These are phyloP conservation scores for Parascotia fuliginaria DNA, from an alignment of 2,888 invertebrate species.

Conservation along the genomic window DNA sequence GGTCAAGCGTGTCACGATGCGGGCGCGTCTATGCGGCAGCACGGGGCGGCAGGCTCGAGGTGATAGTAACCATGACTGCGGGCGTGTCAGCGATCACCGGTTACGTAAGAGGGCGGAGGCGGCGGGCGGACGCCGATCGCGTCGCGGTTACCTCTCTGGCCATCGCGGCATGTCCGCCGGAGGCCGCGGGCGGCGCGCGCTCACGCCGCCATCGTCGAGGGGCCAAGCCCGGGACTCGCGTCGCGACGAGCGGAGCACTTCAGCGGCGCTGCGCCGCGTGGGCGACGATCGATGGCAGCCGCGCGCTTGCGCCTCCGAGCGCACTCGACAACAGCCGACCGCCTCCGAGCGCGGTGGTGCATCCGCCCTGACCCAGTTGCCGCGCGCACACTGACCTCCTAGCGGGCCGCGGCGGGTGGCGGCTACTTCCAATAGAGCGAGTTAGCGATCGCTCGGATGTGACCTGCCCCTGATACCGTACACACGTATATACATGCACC, in stretches of 20 bases:
- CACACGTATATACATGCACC: slow-evolving; percentile 40
- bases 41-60: slow-evolving; percentile 37
- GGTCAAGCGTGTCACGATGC: slow-evolving; percentile 38
- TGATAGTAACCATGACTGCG: slow-evolving; percentile 49
- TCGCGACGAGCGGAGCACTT: slow-evolving; percentile 76
- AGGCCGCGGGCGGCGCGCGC: slow-evolving; percentile 85
- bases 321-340: slow-evolving; percentile 54
- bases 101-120: slow-evolving; percentile 67
- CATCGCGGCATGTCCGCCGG: slow-evolving; percentile 89
- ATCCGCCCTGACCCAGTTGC: slow-evolving; percentile 81
- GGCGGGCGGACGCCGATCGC: slow-evolving; percentile 62
- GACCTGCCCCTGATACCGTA: slow-evolving; percentile 35
- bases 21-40: slow-evolving; percentile 33
- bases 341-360: slow-evolving; percentile 65
- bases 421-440: slow-evolving; percentile 25
- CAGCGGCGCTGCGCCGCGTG: slow-evolving; percentile 70
- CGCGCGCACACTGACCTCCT: slow-evolving; percentile 73
- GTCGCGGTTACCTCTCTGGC: slow-evolving; percentile 88
- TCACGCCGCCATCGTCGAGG: slow-evolving; percentile 83
- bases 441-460: slow-evolving; percentile 45
- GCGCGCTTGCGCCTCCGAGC: slow-evolving; percentile 61
- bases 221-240: slow-evolving; percentile 80
- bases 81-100: slow-evolving; percentile 64
- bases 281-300: slow-evolving; percentile 71
- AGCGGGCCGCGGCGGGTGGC: slow-evolving; percentile 38